Percentiles rank a stretch among this genome's conserved stretches.
Conservation (phyloP, 53 echinoderm and acorn worm species). For the Crossaster papposus region DNA sequence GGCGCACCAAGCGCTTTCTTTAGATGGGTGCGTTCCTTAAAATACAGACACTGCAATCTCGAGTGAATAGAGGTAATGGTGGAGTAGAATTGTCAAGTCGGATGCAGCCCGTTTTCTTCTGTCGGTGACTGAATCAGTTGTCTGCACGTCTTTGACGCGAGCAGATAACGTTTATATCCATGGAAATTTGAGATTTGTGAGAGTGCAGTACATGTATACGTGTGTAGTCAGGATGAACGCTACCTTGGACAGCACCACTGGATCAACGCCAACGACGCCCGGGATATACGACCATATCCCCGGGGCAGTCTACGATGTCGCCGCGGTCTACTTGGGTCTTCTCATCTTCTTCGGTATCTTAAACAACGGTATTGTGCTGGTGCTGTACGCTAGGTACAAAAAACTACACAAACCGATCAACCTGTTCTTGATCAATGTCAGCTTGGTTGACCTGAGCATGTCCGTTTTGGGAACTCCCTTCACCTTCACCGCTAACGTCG, state of each 20-base stretch:
- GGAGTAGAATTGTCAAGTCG: neutral
- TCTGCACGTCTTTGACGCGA: neutral
- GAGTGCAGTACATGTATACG: neutral
- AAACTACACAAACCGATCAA: conserved; percentile 76
- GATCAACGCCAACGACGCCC: neutral
- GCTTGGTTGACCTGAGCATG: conserved; percentile 77
- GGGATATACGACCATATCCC: conserved; percentile 1
- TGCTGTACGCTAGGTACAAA: conserved; percentile 61
- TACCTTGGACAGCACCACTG: neutral
- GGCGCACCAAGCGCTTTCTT: too few species aligned
- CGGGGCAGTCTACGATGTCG: conserved; percentile 55
- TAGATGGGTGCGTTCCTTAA: too few species aligned
- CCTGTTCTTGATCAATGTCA: conserved; percentile 81
- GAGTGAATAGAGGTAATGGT: too few species aligned
- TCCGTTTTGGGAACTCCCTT: conserved; percentile 78
- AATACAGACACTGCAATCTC: too few species aligned
- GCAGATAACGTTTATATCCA: neutral
- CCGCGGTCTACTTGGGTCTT: conserved; percentile 82
- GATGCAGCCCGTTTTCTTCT: neutral
- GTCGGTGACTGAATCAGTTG: neutral
- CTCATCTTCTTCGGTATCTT: conserved; percentile 83
- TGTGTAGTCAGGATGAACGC: neutral
- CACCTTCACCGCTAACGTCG: conserved; percentile 84
- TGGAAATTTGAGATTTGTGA: neutral
- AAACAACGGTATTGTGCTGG: conserved; percentile 77